Percentiles rank a stretch among this genome's conserved stretches.
Evolutionary conservation across 2,797 vertebrate species (phyloP).

Genomic region (Benthosema pterotum): DNA sequence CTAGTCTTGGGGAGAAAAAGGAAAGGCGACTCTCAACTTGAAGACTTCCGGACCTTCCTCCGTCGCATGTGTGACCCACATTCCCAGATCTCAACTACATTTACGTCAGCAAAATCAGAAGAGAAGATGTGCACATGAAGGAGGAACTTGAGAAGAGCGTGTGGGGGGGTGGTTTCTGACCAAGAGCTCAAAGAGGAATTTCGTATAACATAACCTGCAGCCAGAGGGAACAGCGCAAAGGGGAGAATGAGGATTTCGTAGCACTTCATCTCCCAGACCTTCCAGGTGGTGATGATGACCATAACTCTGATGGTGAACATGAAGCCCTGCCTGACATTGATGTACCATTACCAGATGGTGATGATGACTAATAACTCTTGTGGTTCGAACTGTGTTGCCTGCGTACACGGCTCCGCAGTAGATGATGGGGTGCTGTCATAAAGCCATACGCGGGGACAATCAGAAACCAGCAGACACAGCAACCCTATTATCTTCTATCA

Average conservation of each 20-base stretch:
- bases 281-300: slow-evolving; percentile 47
- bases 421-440: no score
- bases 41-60: slow-evolving; percentile 89
- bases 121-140: slow-evolving; percentile 73
- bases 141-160: slow-evolving; percentile 67
- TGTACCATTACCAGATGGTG: slow-evolving; percentile 46
- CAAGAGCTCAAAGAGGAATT: slow-evolving; percentile 69
- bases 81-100: slow-evolving; percentile 91
- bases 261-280: slow-evolving; percentile 34
- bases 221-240: slow-evolving; percentile 43
- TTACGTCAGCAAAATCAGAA: slow-evolving; percentile 79
- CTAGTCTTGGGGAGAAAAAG: slow-evolving; percentile 85
- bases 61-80: slow-evolving; percentile 83
- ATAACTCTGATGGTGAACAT: slow-evolving; percentile 66
- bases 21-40: slow-evolving; percentile 61
- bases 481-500: no score
- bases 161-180: slow-evolving; percentile 62
- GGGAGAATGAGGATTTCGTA: slow-evolving; percentile 51
- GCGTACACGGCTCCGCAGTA: no score
- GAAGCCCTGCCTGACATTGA: slow-evolving; percentile 60
- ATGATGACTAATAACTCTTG: no score
- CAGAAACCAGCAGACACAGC: no score
- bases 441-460: no score
- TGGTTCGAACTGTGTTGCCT: no score
- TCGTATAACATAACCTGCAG: slow-evolving; percentile 69